Base-by-base conservation (phyloP, 2,113 vertebrate species). In the Chlamydotis undulata region DNA sequence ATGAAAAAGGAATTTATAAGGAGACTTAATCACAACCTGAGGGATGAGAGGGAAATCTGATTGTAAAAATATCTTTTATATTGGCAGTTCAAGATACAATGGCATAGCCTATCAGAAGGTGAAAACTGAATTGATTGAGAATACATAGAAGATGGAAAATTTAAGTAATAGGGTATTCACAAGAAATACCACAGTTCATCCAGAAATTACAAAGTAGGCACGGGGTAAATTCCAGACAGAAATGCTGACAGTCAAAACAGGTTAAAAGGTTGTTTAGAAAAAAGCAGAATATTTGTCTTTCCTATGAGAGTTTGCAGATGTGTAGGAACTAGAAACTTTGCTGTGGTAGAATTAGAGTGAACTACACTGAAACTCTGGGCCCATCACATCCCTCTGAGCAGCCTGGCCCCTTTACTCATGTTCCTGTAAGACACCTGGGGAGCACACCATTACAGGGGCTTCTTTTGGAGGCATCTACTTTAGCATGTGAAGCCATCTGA, bases 401-500 rank as follows among this genome's bases (percentile, higher is more conserved):
- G 39, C 9, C 15, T 1, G 1, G 17, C 3, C 37, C 43, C 33
- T 64, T 63, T 18, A n/a, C 3, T 35, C 1, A 0, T 14, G 33
- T 31, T 12, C 18, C 31, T 60, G 37, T 29, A 49, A 55, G 41
- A 19, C 22, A 80, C 4, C 12, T 29, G 56, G 15, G 37, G 8
- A 45, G 14, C 22, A 37, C 15, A 56, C 6, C 7, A 12, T 45
- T 56, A 26, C 0, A 0, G 25, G 16, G 5, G 8, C 24, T 73
- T 86, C 24, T 23, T 41, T 68, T 4, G 3, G 35, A 56, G 10
- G 9, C 0, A 0, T 14, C 28, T 0, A 1, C 24, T 63, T 61
- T 47, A 0, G 1, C 33, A 19, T 18, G 13, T 28, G 53, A 61
- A 39, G 28, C 13, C 39, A 85, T 29, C 8, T 28, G 56, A 73